These are phyloP conservation scores for Spodoptera picta DNA, from an alignment of 2,888 invertebrate genomes.

Conservation along the genomic window DNA sequence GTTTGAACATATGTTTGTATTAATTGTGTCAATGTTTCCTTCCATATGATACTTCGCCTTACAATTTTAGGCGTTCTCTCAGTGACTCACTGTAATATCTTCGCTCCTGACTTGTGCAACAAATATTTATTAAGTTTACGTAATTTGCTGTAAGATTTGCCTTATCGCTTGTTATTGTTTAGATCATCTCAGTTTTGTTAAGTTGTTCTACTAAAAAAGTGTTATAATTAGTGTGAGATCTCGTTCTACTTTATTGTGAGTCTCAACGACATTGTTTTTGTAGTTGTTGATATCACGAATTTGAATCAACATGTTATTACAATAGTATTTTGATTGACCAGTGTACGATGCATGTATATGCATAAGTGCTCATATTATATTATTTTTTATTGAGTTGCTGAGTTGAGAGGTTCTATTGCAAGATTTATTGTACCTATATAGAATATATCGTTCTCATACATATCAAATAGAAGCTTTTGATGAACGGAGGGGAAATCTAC, in stretches of 20 bases:
- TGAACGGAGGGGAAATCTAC: slow-evolving; percentile 30
- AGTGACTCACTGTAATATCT: slow-evolving; percentile 74
- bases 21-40: slow-evolving; percentile 70
- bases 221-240: slow-evolving; percentile 46
- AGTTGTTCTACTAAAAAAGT: slow-evolving; percentile 44
- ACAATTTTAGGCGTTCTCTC: slow-evolving; percentile 65
- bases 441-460: slow-evolving; percentile 28
- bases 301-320: slow-evolving; percentile 37
- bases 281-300: slow-evolving; percentile 29
- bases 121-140: slow-evolving; percentile 60
- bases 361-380: background rate
- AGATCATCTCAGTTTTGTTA: slow-evolving; percentile 49
- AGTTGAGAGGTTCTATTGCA: slow-evolving; percentile 23
- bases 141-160: slow-evolving; percentile 60
- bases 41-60: slow-evolving; percentile 45
- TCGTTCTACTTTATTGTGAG: slow-evolving; percentile 34
- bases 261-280: slow-evolving; percentile 21
- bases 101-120: slow-evolving; percentile 52
- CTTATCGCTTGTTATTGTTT: slow-evolving; percentile 64
- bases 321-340: slow-evolving; percentile 49
- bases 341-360: slow-evolving; percentile 7
- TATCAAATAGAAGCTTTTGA: slow-evolving; percentile 38
- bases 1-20: slow-evolving; percentile 59
- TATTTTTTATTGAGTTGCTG: slow-evolving; percentile 17
- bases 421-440: slow-evolving; percentile 40